Conservation (phyloP, 2,888 invertebrate genomes). For the Rapana venosa region DNA sequence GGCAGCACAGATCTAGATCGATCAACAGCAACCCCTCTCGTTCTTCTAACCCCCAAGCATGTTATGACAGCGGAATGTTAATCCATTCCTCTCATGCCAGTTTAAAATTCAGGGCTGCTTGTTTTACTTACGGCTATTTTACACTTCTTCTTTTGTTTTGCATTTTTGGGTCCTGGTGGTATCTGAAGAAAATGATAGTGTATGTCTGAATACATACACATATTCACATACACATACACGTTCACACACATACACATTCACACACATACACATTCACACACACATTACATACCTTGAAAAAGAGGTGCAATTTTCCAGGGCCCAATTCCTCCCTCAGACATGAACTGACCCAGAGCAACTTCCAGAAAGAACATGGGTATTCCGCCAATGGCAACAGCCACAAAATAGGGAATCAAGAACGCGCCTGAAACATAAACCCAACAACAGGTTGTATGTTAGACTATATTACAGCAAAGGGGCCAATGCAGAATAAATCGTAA, state of each 20-base stretch:
- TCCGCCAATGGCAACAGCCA: constrained; percentile 92
- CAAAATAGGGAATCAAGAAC: constrained; percentile 94
- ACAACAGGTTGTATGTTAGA: background rate
- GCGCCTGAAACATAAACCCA: constrained; percentile 81
- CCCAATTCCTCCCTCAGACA: constrained; percentile 93
- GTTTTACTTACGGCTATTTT: background rate
- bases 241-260: background rate
- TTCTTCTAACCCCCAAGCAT: background rate
- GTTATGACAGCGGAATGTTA: no score
- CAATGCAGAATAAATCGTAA: no score
- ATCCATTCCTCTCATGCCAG: no score
- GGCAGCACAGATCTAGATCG: background rate
- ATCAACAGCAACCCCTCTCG: background rate
- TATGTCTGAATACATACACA: background rate
- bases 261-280: background rate
- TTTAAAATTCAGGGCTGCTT: background rate
- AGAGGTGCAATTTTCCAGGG: constrained; percentile 90
- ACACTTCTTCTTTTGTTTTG: no score
- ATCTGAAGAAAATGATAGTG: no score
- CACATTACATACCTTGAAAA: constrained; percentile 85
- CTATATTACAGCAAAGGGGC: background rate
- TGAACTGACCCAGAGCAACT: constrained; percentile 93
- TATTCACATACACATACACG: no score
- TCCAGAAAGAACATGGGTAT: constrained; percentile 96
- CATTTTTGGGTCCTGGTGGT: no score